Evolutionary conservation across 2,888 invertebrate genomes (phyloP).

Genomic region (Allygus modestus): DNA sequence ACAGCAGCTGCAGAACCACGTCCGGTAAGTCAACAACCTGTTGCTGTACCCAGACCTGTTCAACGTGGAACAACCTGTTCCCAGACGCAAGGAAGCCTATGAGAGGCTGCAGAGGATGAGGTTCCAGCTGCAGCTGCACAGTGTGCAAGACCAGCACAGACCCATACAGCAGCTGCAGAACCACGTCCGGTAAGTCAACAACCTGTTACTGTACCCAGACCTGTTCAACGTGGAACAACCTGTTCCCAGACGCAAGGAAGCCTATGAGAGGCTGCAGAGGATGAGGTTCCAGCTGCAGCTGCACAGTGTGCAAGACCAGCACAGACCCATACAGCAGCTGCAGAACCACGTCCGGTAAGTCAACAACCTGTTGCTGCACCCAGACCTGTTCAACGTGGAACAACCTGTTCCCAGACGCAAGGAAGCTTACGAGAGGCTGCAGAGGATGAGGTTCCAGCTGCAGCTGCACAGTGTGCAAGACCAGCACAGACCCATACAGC

Average conservation of each 20-base stretch:
- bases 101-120: constrained; percentile 95
- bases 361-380: no score
- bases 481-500: no score
- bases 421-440: no score
- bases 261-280: constrained; percentile 90
- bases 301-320: constrained; percentile 93
- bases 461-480: no score
- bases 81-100: constrained; percentile 93
- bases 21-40: constrained; percentile 91
- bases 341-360: constrained; percentile 84
- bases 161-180: constrained; percentile 96
- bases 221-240: no score
- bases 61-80: no score
- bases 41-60: constrained; percentile 97
- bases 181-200: constrained; percentile 88
- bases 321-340: constrained; percentile 92
- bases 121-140: constrained; percentile 94
- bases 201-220: constrained; percentile 96
- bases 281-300: constrained; percentile 97
- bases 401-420: no score
- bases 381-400: no score
- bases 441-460: no score
- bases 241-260: constrained; percentile 91
- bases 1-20: constrained; percentile 91
- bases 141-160: constrained; percentile 93